Evolutionary conservation across 2,797 vertebrate genomes (phyloP), one percentile per base, ranked within the genome.

Genomic region (Oreortyx pictus): DNA sequence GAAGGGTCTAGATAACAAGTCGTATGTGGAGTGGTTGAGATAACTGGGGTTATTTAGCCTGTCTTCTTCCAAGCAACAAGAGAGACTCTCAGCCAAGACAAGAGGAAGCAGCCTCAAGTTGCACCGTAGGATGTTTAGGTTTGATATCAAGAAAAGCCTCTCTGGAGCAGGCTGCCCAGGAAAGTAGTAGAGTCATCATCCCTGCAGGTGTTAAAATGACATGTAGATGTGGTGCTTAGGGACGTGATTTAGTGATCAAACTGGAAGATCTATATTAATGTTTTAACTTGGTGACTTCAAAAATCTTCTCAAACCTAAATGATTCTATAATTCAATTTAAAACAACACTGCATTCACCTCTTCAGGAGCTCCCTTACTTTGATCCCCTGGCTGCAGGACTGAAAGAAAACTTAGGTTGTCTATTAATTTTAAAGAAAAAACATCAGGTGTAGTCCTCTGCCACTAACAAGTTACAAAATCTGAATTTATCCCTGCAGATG

Each of bases 401-500:
- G n/a, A 56, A 90, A 47, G 14, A 60, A 35, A 52, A 68, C 15
- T 83, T 65, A 39, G 43, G 56, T 56, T 64, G 13, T n/a, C 39
- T 61, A 3, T 7, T 84, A 15, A 13, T 74, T 74, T 22, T 67
- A 43, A 62, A 83, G 7, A 47, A 44, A 61, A 33, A 31, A 39
- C 71, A 57, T 25, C 1, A 79, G 33, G 20, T 89, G 6, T 89
- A 78, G 23, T 33, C 2, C 20, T 73, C 46, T 73, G 29, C 31
- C 14, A 4, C 43, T 66, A 67, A 82, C 67, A 91, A 52, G 39
- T 81, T 92, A 47, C 57, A 83, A 68, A 86, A 82, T 86, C 31
- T 57, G 62, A 89, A 60, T 85, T 94, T 80, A 18, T 78, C 67
- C 72, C n/a, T 86, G 83, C 62, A 88, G 86, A 92, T 93, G 59